Evolutionary conservation across 2,113 vertebrate genomes (phyloP), one percentile per base, ranked within the genome.

Genomic region (Macquaria ambigua): DNA sequence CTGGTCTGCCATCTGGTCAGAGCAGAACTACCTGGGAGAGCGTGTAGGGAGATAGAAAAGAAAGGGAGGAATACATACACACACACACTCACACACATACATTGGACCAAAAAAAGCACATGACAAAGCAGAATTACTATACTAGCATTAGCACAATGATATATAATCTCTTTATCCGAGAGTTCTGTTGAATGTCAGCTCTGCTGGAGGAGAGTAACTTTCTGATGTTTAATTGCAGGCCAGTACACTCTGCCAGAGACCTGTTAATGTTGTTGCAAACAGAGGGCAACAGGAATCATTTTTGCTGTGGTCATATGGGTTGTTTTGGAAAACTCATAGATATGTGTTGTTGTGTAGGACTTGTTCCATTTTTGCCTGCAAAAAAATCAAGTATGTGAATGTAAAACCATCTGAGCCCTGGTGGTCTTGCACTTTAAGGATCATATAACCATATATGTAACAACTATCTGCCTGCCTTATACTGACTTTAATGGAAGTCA

Each of bases 1-100:
- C 25, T 3, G n/a, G 53, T n/a, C 64, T 59, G 41, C 64, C 64
- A 79, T 70, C 77, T 70, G 55, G 41, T 70, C 41, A 48, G 56
- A 20, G 37, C 70, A 39, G 11, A 59, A 41, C n/a, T 59, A 59
- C n/a, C 71, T 59, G 15, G 23, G 37, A n/a, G 52, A 59, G 52
- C 10, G 20, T 56, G 15, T 43, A 68, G 76, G 63, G 18, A 48
- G 34, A 41, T 5, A 55, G 48, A 77, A 56, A 18, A 20, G 37
- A 74, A 41, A 67, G 50, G 23, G 50, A 56, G 18, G n/a, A 20
- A 48, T 43, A 55, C 53, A 55, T 3, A 6, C 10, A 61, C 28
- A 52, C 59, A 39, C 53, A 28, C 34, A 58, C 28, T 37, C 28
- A 53, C 58, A n/a, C 20, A 55, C 9, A 37, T 1, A 64, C 5